phyloP scores from a whole-genome alignment of 2,797 vertebrate species.

The Acanthurus lineatus region DNA sequence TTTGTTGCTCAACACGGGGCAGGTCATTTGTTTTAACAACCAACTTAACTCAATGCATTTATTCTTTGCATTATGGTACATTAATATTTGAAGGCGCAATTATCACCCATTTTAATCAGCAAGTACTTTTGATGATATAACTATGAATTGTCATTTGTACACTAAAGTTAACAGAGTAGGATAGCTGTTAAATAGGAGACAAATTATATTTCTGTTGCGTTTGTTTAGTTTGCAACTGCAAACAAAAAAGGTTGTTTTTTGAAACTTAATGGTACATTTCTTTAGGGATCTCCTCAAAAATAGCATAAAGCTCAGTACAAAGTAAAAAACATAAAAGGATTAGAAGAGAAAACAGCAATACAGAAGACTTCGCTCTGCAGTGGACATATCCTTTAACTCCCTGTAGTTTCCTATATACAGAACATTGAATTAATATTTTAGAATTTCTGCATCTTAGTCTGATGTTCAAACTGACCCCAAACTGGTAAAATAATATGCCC shows the following conservation, averaged over 20 bases:
- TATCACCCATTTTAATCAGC: constrained; percentile 51
- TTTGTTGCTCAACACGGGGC: constrained; percentile 48
- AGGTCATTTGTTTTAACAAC: constrained; percentile 69
- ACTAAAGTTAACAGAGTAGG: not conserved
- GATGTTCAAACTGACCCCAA: not conserved
- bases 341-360: not conserved
- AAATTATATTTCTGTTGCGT: not conserved
- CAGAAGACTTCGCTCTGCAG: not conserved
- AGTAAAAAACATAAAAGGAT: not conserved
- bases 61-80: constrained; percentile 27
- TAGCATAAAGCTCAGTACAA: constrained; percentile 7
- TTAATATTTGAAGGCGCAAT: constrained; percentile 45
- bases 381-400: not conserved
- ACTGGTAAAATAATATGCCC: not conserved
- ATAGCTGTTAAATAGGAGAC: constrained; percentile 2
- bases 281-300: constrained; percentile 9
- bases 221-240: not conserved
- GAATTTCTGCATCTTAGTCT: not conserved
- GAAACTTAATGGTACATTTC: not conserved
- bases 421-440: not conserved
- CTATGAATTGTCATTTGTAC: constrained; percentile 17
- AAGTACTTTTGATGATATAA: constrained; percentile 33
- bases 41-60: constrained; percentile 37
- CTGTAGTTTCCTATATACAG: not conserved
- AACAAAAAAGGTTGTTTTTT: not conserved